Evolutionary conservation across 2,113 vertebrate species (phyloP), one percentile per base, ranked within the genome.

Genomic region (Proterorhinus semilunaris): DNA sequence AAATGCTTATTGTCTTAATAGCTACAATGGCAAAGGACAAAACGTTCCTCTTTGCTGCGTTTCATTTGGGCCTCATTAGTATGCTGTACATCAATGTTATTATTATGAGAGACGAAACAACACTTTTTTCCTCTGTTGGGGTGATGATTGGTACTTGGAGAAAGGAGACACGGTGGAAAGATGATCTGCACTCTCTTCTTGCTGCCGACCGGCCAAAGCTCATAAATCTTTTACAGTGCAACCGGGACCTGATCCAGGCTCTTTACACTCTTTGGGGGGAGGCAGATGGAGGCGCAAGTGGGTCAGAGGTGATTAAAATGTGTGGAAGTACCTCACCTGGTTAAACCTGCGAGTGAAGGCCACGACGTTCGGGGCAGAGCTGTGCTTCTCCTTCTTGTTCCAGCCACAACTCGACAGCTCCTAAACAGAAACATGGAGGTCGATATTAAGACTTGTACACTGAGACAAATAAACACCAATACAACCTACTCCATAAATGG

Each of bases 381-480:
- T 98, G 66, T 99, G 95, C 86, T 99, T 99, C 88, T 99, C 98
- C 89, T 96, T 99, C 89, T 99, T 99, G 91, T 99, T 99, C 98
- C 98, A 99, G 83, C 97, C 98, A 86, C 98, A 99, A 89, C 98
- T 99, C 58, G 97, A 96, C 90, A 99, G 93, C 86, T 99, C 98
- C 98, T 99, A 71, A 83, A 81, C 15, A 79, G 13, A 0, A 83
- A 82, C 63, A 73, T 15, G 36, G 8, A 61, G 57, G 69, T 69
- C 44, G 15, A 68, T 17, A 21, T 68, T 21, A 52, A 1, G 11
- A 10, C 54, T 12, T 13, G 13, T 13, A 15, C 6, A 50, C 17
- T 5, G 44, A 6, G 1, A 68, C 57, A 55, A 51, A 55, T 42
- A 42, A 49, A 66, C 0, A 0, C 13, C 46, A 70, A 61, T 27